Conservation (phyloP, 1,140 invertebrate species). For the Cheumatopsyche charites region DNA sequence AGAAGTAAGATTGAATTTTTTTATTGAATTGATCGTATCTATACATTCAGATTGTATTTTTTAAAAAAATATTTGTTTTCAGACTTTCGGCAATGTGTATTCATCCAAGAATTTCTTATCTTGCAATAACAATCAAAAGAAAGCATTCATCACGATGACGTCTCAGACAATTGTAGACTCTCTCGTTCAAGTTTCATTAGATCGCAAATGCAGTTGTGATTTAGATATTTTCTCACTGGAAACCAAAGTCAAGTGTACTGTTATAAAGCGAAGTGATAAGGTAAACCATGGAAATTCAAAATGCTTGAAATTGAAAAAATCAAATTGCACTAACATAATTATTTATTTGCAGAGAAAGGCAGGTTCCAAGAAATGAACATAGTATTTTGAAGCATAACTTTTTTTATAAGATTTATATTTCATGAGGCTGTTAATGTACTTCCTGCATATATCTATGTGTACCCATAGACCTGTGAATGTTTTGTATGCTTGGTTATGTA, state of each 20-base stretch:
- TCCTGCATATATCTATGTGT: conserved; percentile 1
- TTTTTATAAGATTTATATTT: conserved; percentile 6
- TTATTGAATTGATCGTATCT: background rate
- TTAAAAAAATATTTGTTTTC: background rate
- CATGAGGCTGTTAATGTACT: conserved; percentile 27
- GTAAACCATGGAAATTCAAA: conserved; percentile 10
- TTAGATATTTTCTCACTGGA: background rate
- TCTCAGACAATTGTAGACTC: conserved; percentile 59
- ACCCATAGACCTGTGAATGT: background rate
- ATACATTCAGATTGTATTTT: background rate
- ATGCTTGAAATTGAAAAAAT: background rate
- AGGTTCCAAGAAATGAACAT: conserved; percentile 15
- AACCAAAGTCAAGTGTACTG: conserved; percentile 25
- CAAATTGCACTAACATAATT: background rate
- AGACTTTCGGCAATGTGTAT: conserved; percentile 63
- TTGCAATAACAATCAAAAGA: conserved; percentile 61
- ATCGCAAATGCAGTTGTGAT: conserved; percentile 63
- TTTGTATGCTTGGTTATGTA: background rate
- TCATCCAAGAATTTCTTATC: conserved; percentile 62
- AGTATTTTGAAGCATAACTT: background rate
- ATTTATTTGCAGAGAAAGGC: conserved; percentile 4
- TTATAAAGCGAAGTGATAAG: conserved; percentile 30
- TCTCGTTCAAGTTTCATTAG: conserved; percentile 54
- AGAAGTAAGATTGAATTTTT: conserved; percentile 49
- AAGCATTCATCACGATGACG: conserved; percentile 63